Conservation (phyloP, 2,113 vertebrate species). For the Bucco capensis region DNA sequence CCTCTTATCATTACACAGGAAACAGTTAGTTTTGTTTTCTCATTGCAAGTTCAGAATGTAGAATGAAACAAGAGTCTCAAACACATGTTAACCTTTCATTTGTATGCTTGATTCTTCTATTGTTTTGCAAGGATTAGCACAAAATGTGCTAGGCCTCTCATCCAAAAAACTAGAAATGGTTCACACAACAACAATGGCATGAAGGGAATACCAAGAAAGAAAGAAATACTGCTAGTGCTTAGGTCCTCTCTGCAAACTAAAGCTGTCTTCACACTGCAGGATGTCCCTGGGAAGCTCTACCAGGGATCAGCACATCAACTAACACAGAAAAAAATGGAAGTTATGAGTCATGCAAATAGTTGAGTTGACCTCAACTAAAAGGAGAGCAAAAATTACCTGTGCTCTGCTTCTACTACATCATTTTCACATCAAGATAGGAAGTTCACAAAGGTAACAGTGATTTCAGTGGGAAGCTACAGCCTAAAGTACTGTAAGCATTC, state of each 20-base stretch:
- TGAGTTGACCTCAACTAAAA: background rate
- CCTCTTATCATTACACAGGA: background rate
- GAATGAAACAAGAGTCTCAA: background rate
- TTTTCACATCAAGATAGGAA: background rate
- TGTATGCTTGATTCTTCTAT: background rate
- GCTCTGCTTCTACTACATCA: background rate
- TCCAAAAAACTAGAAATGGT: background rate
- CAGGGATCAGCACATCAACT: background rate
- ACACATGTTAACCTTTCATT: background rate
- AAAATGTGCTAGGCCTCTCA: background rate
- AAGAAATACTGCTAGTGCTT: background rate
- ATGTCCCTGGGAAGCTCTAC: background rate
- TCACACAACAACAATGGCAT: background rate
- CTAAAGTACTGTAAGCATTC: background rate
- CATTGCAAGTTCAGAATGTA: background rate
- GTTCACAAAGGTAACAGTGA: background rate
- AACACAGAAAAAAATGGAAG: background rate
- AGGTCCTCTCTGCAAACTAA: background rate
- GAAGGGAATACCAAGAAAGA: background rate
- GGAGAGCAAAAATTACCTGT: background rate
- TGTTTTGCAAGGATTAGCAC: background rate
- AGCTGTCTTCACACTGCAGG: background rate
- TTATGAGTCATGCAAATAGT: rapidly evolving
- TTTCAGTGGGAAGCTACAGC: background rate
- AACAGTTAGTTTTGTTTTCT: background rate